Conservation (phyloP, 1,140 invertebrate species). For the Pteromalus puparum region DNA sequence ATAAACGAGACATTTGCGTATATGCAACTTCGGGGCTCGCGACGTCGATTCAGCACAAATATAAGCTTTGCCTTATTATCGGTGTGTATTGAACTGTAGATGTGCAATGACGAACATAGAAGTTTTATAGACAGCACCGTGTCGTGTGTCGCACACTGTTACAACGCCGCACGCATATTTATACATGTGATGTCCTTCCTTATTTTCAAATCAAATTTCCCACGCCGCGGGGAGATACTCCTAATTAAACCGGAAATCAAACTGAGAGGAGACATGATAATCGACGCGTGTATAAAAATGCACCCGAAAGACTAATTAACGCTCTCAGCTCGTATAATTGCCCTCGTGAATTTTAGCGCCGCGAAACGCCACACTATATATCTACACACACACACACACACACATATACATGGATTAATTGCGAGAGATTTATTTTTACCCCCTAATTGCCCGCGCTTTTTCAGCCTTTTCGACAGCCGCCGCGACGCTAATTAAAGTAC, state of each 20-base stretch:
- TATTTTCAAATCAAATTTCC: not conserved
- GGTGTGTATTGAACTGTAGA: no score
- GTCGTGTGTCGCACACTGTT: no score
- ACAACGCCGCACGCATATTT: no score
- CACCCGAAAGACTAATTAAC: conserved; percentile 12
- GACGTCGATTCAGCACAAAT: no score
- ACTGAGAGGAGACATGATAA: not conserved
- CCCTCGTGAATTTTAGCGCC: not conserved
- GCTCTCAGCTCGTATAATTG: not conserved
- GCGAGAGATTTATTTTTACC: not conserved
- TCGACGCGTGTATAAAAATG: not conserved
- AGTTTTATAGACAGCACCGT: no score
- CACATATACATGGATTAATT: conserved; percentile 25
- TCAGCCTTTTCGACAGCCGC: not conserved
- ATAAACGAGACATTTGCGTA: no score
- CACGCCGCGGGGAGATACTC: no score
- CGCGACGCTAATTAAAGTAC: not conserved
- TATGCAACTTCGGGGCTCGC: no score
- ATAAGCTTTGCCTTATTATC: no score
- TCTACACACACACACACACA: no score
- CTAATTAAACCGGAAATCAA: not conserved
- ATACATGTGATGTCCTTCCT: not conserved
- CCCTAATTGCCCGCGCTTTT: not conserved
- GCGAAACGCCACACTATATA: not conserved
- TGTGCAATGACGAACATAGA: no score